Conservation (phyloP, 2,113 vertebrate genomes). For the Argyrosomus japonicus region DNA sequence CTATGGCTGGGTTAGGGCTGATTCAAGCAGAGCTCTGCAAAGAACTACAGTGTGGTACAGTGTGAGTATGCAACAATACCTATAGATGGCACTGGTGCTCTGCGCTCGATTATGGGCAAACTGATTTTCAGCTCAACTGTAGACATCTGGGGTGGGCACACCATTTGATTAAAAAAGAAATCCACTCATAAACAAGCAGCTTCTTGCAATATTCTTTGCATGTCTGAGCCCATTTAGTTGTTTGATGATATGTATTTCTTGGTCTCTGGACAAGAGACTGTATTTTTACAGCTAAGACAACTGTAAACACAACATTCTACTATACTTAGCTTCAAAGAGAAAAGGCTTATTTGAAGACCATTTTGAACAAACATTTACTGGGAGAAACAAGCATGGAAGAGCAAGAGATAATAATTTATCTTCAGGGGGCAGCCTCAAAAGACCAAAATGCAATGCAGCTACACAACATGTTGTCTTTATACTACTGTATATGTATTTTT, state of each 20-base stretch:
- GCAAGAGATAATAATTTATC: constrained; percentile 21
- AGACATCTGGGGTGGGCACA: background rate
- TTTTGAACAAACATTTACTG: constrained; percentile 31
- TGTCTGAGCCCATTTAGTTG: constrained; percentile 28
- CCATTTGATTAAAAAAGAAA: constrained; percentile 25
- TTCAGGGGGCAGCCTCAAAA: constrained; percentile 12
- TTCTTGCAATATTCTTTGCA: constrained; percentile 23
- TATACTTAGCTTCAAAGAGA: constrained; percentile 11
- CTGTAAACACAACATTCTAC: background rate
- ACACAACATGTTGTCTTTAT: background rate
- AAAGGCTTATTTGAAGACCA: constrained; percentile 34
- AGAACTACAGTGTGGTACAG: background rate
- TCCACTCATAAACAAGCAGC: constrained; percentile 30
- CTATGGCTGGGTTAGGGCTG: too few relatives aligned
- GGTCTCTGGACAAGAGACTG: constrained; percentile 3
- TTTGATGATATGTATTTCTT: constrained; percentile 35
- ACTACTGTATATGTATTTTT: background rate
- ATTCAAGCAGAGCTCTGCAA: too few relatives aligned
- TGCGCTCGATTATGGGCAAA: background rate
- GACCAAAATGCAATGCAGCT: constrained; percentile 13
- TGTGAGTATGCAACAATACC: constrained; percentile 30
- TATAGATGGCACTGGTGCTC: constrained; percentile 70
- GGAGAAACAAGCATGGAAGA: constrained; percentile 8
- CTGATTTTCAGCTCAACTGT: background rate
- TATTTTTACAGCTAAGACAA: constrained; percentile 29